A percentile compares a stretch with the other conserved stretches of the same genome.
These are phyloP conservation scores for Actias luna DNA, from an alignment of 2,888 invertebrate genomes.

Conservation along the genomic window DNA sequence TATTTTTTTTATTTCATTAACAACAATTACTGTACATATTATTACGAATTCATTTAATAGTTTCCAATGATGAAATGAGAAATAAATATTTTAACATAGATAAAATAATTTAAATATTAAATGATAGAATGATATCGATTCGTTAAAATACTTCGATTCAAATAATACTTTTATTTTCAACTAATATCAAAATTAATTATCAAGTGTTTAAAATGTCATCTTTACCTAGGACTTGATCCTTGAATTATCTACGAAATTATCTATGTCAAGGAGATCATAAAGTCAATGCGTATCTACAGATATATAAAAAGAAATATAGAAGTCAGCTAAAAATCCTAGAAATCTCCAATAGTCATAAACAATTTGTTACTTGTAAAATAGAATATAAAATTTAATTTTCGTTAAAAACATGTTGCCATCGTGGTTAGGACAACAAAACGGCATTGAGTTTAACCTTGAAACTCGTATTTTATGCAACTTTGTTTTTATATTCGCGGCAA, in stretches of 20 bases:
- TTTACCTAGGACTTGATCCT: not conserved
- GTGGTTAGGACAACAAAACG: not conserved
- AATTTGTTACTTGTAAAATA: not conserved
- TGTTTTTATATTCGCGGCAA: not conserved
- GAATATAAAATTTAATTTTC: not conserved
- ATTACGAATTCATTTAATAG: constrained; percentile 25
- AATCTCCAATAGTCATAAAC: constrained; percentile 3
- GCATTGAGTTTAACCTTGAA: constrained; percentile 1
- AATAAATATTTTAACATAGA: constrained; percentile 41
- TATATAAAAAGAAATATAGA: not conserved
- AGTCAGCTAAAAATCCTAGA: constrained; percentile 5
- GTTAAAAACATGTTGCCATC: not conserved
- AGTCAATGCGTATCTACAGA: not conserved
- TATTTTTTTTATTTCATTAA: constrained; percentile 20
- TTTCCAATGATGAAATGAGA: constrained; percentile 33
- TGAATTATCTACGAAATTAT: not conserved
- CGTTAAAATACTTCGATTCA: constrained; percentile 39
- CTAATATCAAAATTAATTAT: constrained; percentile 6
- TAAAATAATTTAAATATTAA: constrained; percentile 36
- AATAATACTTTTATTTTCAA: constrained; percentile 41
- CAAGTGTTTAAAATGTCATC: not conserved
- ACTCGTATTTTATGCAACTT: not conserved
- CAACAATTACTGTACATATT: constrained; percentile 34
- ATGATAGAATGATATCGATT: constrained; percentile 24
- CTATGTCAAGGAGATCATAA: not conserved